A percentile compares a stretch with the other conserved stretches of the same genome.
These are phyloP conservation scores for Synanthedon tipuliformis DNA, from an alignment of 2,888 invertebrate species.

Conservation along the genomic window DNA sequence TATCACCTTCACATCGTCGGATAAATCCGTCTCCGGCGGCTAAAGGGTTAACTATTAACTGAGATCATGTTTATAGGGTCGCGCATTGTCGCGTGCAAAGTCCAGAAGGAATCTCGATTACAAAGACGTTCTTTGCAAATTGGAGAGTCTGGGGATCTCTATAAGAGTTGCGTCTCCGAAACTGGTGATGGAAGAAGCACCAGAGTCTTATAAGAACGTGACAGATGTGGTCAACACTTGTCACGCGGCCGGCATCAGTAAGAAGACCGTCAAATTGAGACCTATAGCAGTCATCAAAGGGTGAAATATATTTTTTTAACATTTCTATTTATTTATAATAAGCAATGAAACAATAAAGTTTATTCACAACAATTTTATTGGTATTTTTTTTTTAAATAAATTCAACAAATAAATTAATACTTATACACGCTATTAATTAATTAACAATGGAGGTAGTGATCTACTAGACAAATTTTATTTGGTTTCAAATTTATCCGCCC, in stretches of 20 bases:
- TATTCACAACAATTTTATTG: neutral
- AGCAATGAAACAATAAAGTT: neutral
- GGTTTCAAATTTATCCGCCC: constrained; percentile 25
- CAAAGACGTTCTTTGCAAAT: constrained; percentile 85
- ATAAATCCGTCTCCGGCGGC: too few relatives aligned
- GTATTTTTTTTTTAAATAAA: neutral
- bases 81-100: constrained; percentile 96
- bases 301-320: constrained; percentile 43
- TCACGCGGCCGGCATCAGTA: constrained; percentile 96
- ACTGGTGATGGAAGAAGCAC: constrained; percentile 99
- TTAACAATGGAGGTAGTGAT: constrained; percentile 37
- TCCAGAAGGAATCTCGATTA: constrained; percentile 96
- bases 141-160: constrained; percentile 88
- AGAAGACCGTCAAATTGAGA: constrained; percentile 94
- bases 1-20: too few relatives aligned
- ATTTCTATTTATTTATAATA: neutral
- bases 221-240: constrained; percentile 99
- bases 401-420: constrained; percentile 47
- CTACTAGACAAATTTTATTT: constrained; percentile 23
- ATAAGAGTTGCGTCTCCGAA: constrained; percentile 99
- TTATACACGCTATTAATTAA: constrained; percentile 19
- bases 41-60: neutral
- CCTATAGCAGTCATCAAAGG: constrained; percentile 99
- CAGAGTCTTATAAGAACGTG: constrained; percentile 99
- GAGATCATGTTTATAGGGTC: constrained; percentile 74